Percentiles rank a stretch among this genome's conserved stretches.
Conservation (phyloP, 2,113 vertebrate species). For the Paramormyrops kingsleyae region DNA sequence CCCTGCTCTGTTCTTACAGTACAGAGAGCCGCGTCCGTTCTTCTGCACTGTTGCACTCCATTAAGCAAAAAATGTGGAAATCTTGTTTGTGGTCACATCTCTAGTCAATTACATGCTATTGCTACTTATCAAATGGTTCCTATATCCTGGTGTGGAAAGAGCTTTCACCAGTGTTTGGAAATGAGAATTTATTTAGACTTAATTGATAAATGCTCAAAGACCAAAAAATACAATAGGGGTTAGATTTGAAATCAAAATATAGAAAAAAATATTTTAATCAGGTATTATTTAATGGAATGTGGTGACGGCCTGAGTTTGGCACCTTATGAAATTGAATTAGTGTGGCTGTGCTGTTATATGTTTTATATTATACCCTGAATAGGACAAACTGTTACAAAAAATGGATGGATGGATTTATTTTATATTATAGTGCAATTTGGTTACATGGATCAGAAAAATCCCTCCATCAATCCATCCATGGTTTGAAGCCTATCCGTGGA, state of each 20-base stretch:
- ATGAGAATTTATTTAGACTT: conserved; percentile 21
- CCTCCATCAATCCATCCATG: neutral
- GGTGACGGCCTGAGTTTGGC: neutral
- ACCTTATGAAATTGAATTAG: conserved; percentile 13
- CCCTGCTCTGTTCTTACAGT: neutral
- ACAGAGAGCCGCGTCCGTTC: neutral
- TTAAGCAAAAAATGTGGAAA: neutral
- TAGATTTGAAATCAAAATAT: conserved; percentile 14
- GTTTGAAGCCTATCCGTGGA: neutral
- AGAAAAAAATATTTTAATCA: neutral
- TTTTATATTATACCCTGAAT: neutral
- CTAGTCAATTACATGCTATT: conserved; percentile 17
- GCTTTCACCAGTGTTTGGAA: conserved; percentile 14
- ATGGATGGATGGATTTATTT: neutral
- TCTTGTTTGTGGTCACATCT: conserved; percentile 14
- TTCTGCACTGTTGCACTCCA: neutral
- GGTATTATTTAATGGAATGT: conserved; percentile 8
- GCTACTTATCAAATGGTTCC: conserved; percentile 17
- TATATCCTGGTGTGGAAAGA: conserved; percentile 18
- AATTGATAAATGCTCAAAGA: conserved; percentile 20
- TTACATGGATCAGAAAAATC: neutral
- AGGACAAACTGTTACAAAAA: neutral
- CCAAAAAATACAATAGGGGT: neutral
- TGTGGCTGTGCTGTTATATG: neutral
- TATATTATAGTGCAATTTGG: neutral